Percentiles rank a stretch among this genome's conserved stretches.
Conservation (phyloP, 2,797 vertebrate genomes). For the Brotula barbata region DNA sequence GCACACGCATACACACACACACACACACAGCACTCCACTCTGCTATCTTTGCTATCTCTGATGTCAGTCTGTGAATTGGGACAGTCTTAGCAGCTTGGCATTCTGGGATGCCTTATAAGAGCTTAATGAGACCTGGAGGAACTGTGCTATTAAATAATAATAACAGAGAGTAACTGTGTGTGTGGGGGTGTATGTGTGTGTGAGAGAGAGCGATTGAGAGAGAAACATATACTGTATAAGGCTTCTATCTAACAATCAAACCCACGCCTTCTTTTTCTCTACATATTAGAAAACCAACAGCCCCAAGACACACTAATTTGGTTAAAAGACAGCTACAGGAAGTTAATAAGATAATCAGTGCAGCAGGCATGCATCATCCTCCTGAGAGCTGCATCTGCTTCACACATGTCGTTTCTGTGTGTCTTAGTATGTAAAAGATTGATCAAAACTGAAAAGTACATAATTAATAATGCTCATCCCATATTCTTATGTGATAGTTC, state of each 20-base stretch:
- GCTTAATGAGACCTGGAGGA: slow-evolving; percentile 59
- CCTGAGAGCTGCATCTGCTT: not conserved
- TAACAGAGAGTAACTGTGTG: not conserved
- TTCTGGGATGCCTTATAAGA: slow-evolving; percentile 61
- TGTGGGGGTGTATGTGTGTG: no score
- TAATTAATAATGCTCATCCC: no score
- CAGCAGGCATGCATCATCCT: not conserved
- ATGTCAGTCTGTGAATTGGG: slow-evolving; percentile 72
- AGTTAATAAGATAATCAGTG: slow-evolving; percentile 4
- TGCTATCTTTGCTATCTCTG: slow-evolving; percentile 53
- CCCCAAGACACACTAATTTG: not conserved
- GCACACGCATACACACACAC: slow-evolving; percentile 5
- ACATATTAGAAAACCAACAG: no score
- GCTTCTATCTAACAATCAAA: no score
- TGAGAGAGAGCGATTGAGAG: no score
- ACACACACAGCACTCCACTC: slow-evolving; percentile 21
- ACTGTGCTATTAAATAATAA: slow-evolving; percentile 42
- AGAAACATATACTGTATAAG: no score
- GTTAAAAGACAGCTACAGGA: not conserved
- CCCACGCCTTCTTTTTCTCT: not conserved
- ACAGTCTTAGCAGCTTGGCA: slow-evolving; percentile 55
- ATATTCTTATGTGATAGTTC: no score
- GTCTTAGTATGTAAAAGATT: not conserved
- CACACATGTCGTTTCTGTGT: no score
- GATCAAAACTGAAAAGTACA: not conserved